These are phyloP conservation scores for Nerophis ophidion DNA, from an alignment of 2,113 vertebrate species.

Conservation along the genomic window DNA sequence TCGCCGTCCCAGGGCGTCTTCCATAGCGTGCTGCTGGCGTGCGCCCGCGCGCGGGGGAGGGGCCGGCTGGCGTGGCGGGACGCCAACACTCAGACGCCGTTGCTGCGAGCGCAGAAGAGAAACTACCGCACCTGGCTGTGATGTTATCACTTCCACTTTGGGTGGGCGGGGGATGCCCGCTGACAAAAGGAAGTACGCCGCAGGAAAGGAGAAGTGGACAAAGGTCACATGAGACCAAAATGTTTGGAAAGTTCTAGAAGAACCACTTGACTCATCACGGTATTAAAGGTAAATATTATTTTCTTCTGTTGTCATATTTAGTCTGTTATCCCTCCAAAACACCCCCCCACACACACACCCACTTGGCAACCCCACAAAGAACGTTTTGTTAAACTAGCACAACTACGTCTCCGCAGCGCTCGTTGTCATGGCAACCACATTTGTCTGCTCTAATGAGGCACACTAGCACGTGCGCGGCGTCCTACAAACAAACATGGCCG, in stretches of 20 bases:
- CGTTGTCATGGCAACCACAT: neutral
- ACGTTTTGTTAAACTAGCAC: neutral
- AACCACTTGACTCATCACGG: too few species aligned
- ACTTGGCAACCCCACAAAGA: neutral
- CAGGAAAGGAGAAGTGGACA: neutral
- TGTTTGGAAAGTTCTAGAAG: too few species aligned
- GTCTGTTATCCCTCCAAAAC: neutral
- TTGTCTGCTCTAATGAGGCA: neutral
- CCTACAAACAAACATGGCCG: neutral
- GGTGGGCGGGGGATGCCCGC: neutral
- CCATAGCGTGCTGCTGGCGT: constrained; percentile 84
- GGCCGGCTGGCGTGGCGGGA: constrained; percentile 67
- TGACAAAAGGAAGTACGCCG: neutral
- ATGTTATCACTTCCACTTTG: neutral
- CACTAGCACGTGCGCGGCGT: neutral
- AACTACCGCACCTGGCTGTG: constrained; percentile 56
- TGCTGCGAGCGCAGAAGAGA: constrained; percentile 81
- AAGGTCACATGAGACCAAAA: neutral
- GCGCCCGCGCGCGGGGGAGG: constrained; percentile 70
- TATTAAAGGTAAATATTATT: too few species aligned
- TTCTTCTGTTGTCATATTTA: neutral
- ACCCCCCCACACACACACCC: neutral
- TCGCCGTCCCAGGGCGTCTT: constrained; percentile 86
- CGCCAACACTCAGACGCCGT: constrained; percentile 83
- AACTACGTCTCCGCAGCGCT: neutral